Base-by-base conservation (phyloP, 2,888 invertebrate genomes). In the Torymus tubicola region DNA sequence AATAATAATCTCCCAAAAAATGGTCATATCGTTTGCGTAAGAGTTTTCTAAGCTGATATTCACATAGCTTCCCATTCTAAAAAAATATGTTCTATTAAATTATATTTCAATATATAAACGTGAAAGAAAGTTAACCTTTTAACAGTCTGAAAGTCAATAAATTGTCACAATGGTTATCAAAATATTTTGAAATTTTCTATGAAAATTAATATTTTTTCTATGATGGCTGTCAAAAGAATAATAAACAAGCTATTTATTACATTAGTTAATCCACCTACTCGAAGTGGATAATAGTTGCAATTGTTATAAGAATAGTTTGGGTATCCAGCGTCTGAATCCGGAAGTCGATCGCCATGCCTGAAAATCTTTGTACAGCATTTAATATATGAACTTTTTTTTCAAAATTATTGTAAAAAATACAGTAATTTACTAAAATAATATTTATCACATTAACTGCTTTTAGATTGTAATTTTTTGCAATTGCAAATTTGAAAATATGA, bases 11-110 rank as follows among this genome's bases (percentile, higher is more conserved):
- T 0, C 92, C 93, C 58, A 93, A 87, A 52, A 93, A 90, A 0
- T 91, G 87, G 11, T 91, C 87, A 84, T 93, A 93, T 1, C 89
- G 88, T 16, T 89, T 83, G 50, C 93, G 91, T 2, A 93, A 85
- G 84, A 91, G 91, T 82, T 90, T 87, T 0, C 93, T 93, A 1
- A 93, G 89, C n/a, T 89, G 85, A 86, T 91, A 93, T 65, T 91
- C 91, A 13, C 92, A 91, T 81, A 90, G 90, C 85, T 93, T 93
- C 5, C 93, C 93, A 89, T 88, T 89, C 93, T 93, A 55, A 42
- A 57, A 18, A 21, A 1, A 52, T 69, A 50, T 42, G 5, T 42
- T 42, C 8, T 42, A 8, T 8, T 42, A 8, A 42, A 42, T 8
- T 1, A 42, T 42, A 42, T 42, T 42, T 42, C 10, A 42, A 42